Conservation (phyloP, 1,140 invertebrate species). For the Triops longicaudatus region DNA sequence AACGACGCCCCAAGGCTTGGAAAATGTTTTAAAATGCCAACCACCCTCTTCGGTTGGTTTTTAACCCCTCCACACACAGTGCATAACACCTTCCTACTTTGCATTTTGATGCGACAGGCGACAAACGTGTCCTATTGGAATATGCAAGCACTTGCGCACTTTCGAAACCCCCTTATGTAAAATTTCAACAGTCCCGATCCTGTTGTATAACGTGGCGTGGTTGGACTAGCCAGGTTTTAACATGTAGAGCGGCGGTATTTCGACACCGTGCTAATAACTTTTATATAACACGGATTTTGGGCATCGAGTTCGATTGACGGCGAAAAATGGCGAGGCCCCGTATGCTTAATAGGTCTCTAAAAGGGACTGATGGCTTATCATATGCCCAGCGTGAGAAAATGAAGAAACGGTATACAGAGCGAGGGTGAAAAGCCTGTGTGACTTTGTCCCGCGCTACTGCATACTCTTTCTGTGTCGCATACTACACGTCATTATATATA, state of each 20-base stretch:
- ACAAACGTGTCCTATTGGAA: slow-evolving; percentile 8
- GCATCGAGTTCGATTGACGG: too few species aligned
- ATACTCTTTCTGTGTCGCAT: too few species aligned
- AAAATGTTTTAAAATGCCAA: slow-evolving; percentile 9
- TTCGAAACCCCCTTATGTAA: background rate
- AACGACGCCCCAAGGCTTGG: background rate
- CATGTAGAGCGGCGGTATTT: too few species aligned
- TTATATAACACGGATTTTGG: too few species aligned
- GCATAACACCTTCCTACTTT: slow-evolving; percentile 15
- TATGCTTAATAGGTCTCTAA: background rate
- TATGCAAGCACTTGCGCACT: slow-evolving; percentile 4
- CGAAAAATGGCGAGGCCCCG: too few species aligned
- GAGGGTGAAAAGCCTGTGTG: background rate
- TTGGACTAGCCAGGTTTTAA: too few species aligned
- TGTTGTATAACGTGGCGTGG: background rate
- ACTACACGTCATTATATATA: background rate
- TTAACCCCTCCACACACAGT: background rate
- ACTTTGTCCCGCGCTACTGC: too few species aligned
- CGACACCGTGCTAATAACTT: too few species aligned
- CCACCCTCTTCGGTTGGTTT: slow-evolving; percentile 5
- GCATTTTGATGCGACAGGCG: slow-evolving; percentile 9
- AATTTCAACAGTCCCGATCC: background rate
- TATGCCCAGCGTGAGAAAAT: slow-evolving; percentile 9
- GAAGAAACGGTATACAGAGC: background rate
- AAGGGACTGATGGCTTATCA: background rate